Base-by-base conservation (phyloP, 2,113 vertebrate genomes). In the Serranochromis macrocephalus region DNA sequence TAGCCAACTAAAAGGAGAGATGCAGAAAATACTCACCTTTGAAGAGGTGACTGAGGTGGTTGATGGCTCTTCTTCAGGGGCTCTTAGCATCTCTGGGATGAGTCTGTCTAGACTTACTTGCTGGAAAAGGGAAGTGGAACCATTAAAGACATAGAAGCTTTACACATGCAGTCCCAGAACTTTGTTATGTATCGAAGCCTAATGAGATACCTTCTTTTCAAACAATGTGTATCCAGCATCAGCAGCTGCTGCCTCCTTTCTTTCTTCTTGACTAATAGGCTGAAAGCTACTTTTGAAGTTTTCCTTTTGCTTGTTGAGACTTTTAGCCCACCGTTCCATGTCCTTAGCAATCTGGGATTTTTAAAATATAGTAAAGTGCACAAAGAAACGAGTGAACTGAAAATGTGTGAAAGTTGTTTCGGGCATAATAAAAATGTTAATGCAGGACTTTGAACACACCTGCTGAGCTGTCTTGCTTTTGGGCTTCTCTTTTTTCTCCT, bases 291-390 rank as follows among this genome's bases (percentile, higher is more conserved):
- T 97, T 87, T 95, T 99, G 95, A 99, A 99, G 91, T 99, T 99
- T 90, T 99, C 99, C 81, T 99, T 99, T 93, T 99, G 98, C 85
- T 99, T 99, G 94, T 99, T 99, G 78, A 99, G 95, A 90, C 98
- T 99, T 96, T 99, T 99, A 68, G 99, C 98, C 99, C 99, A 99
- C n/a, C 98, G 97, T 79, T 99, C 98, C 99, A 99, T 99, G 92
- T 99, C 99, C 95, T 99, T 99, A 81, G 99, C 98, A 53, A 99
- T 99, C 99, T 99, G 94, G 13, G 36, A 36, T 57, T 38, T 38
- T 68, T 40, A 17, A 51, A 12, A 45, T 3, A 83, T 5, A 12
- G 9, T 7, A 29, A 78, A 21, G 10, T n/a, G 6, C 85, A 38
- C 21, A 14, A 31, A 45, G 1, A 7, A 19, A 26, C 42, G 4